phyloP scores from a whole-genome alignment of 1,140 invertebrate genomes.

The Trinorchestia longiramus region DNA sequence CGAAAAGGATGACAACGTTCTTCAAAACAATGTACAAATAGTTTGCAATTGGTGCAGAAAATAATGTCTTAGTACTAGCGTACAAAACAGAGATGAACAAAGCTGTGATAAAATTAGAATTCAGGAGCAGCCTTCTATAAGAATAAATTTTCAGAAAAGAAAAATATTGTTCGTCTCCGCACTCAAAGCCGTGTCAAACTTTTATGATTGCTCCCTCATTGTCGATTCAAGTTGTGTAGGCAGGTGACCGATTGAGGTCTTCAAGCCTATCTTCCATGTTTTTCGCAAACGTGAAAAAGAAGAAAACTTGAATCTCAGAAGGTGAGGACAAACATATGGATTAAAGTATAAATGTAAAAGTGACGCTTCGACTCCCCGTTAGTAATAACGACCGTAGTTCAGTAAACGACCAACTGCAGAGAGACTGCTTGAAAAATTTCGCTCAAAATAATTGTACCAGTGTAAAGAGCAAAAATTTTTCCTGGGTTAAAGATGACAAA shows the following conservation, averaged over 20 bases:
- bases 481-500: neutral
- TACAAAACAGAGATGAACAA: neutral
- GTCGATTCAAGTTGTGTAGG: neutral
- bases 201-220: conserved; percentile 47
- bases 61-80: neutral
- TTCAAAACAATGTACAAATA: too few species aligned
- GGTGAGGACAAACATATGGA: neutral
- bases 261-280: neutral
- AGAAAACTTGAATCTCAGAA: neutral
- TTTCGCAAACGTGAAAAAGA: neutral
- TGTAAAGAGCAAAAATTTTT: neutral
- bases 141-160: neutral
- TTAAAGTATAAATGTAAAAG: neutral
- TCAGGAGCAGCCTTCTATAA: neutral
- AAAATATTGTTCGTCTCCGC: conserved; percentile 34
- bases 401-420: neutral
- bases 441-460: neutral
- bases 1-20: neutral
- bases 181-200: neutral
- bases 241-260: neutral
- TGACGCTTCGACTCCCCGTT: neutral
- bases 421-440: neutral
- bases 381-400: neutral
- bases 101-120: neutral
- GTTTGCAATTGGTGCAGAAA: too few species aligned